A percentile compares a stretch with the other conserved stretches of the same genome.
Conservation (phyloP, 2,888 invertebrate species). For the Corythucha ciliata region DNA sequence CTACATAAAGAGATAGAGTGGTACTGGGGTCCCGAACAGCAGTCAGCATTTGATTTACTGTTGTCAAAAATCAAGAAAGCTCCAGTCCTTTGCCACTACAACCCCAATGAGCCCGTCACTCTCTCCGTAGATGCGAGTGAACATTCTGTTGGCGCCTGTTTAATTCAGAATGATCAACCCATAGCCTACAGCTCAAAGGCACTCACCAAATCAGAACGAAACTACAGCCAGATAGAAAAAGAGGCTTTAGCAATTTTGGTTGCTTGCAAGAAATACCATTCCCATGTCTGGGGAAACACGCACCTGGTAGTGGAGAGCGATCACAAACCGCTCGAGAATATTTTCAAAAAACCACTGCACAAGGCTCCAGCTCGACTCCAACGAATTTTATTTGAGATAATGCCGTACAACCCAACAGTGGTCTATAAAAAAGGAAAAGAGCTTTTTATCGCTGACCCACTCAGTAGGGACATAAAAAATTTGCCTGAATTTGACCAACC, state of each 20-base stretch:
- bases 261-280: slow-evolving; percentile 37
- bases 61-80: slow-evolving; percentile 31
- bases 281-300: slow-evolving; percentile 37
- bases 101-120: slow-evolving; percentile 33
- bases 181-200: slow-evolving; percentile 39
- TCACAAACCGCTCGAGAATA: slow-evolving; percentile 10
- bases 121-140: slow-evolving; percentile 36
- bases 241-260: slow-evolving; percentile 37
- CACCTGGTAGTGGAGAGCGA: slow-evolving; percentile 4
- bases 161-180: slow-evolving; percentile 38
- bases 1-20: slow-evolving; percentile 34
- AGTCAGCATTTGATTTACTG: slow-evolving; percentile 29
- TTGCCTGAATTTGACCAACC: neutral
- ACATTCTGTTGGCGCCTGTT: slow-evolving; percentile 37
- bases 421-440: slow-evolving; percentile 12
- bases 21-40: slow-evolving; percentile 35
- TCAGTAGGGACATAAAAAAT: slow-evolving; percentile 13
- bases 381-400: slow-evolving; percentile 6
- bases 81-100: slow-evolving; percentile 34
- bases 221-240: slow-evolving; percentile 39
- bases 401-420: slow-evolving; percentile 10
- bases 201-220: slow-evolving; percentile 34
- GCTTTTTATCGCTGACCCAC: slow-evolving; percentile 8
- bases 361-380: slow-evolving; percentile 7
- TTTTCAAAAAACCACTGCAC: slow-evolving; percentile 13